Base-by-base conservation (phyloP, 2,113 vertebrate genomes). In the Rutilus rutilus region DNA sequence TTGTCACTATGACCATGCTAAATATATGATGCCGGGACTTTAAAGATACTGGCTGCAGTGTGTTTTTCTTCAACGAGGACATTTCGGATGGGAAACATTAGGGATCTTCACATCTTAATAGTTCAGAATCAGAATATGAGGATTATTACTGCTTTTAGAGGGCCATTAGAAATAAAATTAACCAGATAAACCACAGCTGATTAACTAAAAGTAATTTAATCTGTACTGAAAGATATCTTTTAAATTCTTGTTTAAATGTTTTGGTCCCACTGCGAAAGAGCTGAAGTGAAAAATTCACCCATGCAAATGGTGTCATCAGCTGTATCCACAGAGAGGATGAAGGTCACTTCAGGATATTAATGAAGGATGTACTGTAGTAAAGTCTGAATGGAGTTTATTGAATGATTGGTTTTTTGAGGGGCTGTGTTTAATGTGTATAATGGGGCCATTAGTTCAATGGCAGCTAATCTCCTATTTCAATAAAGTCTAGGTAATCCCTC, bases 391-490 rank as follows among this genome's bases (percentile, higher is more conserved):
- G 23, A 78, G 52, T 39, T 78, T 60, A 78, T 78, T 78, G 77
- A 78, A 42, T 78, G 19, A 21, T 57, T 21, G 2, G 21, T 5
- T 27, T 71, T 78, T 78, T 25, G 23, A 79, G 33, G 57, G 57
- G n/a, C 15, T 47, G 57, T 27, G 59, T 64, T 80, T 64, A 64
- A 47, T 80, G 59, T 27, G 39, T 80, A 8, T 64, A 80, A 80
- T 64, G 59, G 59, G 78, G 39, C 59, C 78, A 47, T 80, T 30
- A 80, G 59, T 80, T 80, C 59, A 80, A 64, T 64, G 15, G 59
- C 59, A 80, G n/a, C 4, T 47, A 45, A 65, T 80, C 39, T 80
- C 57, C 21, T 17, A 42, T 27, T 80, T 80, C 39, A 47, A 42
- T 64, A 30, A 45, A 64, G 15, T 64, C 59, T 64, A 19, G 36